Evolutionary conservation across 1,140 invertebrate genomes (phyloP), one percentile per base, ranked within the genome.

Genomic region (Ptiloglossa arizonensis): DNA sequence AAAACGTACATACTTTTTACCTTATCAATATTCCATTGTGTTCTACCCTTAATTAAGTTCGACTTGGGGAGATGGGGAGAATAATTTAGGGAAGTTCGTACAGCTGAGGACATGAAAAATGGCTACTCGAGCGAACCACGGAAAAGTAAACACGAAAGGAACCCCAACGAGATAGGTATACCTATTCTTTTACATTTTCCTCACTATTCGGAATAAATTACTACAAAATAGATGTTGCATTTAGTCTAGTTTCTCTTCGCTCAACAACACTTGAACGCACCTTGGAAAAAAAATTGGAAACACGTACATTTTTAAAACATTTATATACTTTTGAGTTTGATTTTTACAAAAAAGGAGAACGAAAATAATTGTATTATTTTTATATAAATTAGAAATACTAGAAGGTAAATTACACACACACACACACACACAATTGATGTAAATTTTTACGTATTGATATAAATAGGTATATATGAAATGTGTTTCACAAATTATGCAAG

Each of bases 91-190:
- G 29, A 27, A 24, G 1, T 17, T 32, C 8, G 24, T 17, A 19
- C 24, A 19, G 54, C 13, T 19, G 54, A 57, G 24, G 24, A 29
- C n/a, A 22, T 57, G 54, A 57, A 57, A 57, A 57, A 57, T 57
- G 54, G 54, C 54, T 32, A 32, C 54, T 57, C 54, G 19, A 29
- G 54, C 54, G 54, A 22, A 57, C 22, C 29, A 29, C 24, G 46
- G 3, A 50, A 50, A 50, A 50, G 46, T n/a, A n/a, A n/a, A n/a
- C n/a, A n/a, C n/a, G n/a, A n/a, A n/a, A n/a, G n/a, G n/a, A n/a
- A n/a, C n/a, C n/a, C n/a, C n/a, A n/a, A n/a, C n/a, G n/a, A n/a
- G 19, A 5, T n/a, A 50, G 17, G 46, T 50, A 15, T 15, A 50
- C 46, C 46, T 50, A 15, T 50, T 50, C 46, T 50, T 15, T 50